These are phyloP conservation scores for Xerus inauris DNA, from an alignment of 2,113 vertebrate species.

Conservation along the genomic window DNA sequence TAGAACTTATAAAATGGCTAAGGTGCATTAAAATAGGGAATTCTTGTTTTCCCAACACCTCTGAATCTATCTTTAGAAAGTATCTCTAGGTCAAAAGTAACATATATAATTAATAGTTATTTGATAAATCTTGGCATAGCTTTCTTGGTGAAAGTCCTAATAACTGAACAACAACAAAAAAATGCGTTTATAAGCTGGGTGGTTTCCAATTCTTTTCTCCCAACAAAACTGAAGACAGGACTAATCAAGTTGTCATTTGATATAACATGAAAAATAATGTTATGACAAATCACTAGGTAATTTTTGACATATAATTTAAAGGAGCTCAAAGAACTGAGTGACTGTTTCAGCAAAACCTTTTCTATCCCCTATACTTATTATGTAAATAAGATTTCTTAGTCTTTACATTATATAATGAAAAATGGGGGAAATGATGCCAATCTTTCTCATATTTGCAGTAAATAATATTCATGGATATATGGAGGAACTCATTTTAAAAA, in stretches of 20 bases:
- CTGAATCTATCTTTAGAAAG: slow-evolving; percentile 42
- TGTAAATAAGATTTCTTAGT: slow-evolving; percentile 19
- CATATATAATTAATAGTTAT: slow-evolving; percentile 19
- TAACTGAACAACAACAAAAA: neutral
- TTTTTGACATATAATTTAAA: slow-evolving; percentile 54
- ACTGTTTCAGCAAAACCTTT: slow-evolving; percentile 55
- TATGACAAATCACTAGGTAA: slow-evolving; percentile 21
- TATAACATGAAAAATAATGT: slow-evolving; percentile 54
- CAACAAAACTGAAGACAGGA: slow-evolving; percentile 57
- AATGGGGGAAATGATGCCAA: neutral
- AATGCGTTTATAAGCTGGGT: slow-evolving; percentile 31
- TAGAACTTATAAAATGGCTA: slow-evolving; percentile 4
- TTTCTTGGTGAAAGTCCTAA: slow-evolving; percentile 16
- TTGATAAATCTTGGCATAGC: slow-evolving; percentile 32
- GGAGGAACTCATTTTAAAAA: slow-evolving; percentile 15
- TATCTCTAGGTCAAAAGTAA: neutral
- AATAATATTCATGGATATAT: neutral
- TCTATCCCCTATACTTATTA: slow-evolving; percentile 8
- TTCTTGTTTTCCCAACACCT: neutral
- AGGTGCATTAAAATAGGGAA: neutral
- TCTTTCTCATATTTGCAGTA: slow-evolving; percentile 29
- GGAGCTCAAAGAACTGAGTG: slow-evolving; percentile 17
- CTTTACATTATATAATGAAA: slow-evolving; percentile 43
- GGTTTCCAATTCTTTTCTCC: slow-evolving; percentile 57
- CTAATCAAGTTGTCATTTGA: slow-evolving; percentile 50